Evolutionary conservation across 1,140 invertebrate genomes (phyloP).

Genomic region (Drosophila malerkotliana): DNA sequence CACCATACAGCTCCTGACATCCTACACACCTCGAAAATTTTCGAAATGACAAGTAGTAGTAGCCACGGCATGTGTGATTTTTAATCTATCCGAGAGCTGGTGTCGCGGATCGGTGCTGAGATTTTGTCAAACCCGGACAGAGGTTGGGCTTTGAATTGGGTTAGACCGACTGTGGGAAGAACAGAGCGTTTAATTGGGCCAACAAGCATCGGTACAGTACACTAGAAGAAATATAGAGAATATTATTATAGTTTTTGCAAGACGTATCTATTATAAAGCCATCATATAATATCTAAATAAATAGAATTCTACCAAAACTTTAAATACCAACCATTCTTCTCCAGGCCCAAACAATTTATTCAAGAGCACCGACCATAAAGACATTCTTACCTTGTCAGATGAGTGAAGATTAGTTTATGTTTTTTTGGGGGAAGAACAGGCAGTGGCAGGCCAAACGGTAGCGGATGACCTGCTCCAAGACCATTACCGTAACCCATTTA

Average conservation of each 20-base stretch:
- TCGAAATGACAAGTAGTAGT: slow-evolving; percentile 63
- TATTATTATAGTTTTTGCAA: too few species aligned
- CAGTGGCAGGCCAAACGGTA: slow-evolving; percentile 37
- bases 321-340: not conserved
- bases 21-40: slow-evolving; percentile 68
- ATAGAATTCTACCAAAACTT: not conserved
- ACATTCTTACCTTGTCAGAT: slow-evolving; percentile 46
- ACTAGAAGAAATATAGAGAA: not conserved
- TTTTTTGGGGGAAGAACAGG: slow-evolving; percentile 48
- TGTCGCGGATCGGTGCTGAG: slow-evolving; percentile 17
- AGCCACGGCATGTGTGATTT: slow-evolving; percentile 46
- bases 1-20: slow-evolving; percentile 8
- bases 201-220: slow-evolving; percentile 25
- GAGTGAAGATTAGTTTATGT: slow-evolving; percentile 41
- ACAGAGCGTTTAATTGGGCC: slow-evolving; percentile 56
- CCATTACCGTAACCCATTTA: slow-evolving; percentile 31
- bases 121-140: slow-evolving; percentile 10
- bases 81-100: slow-evolving; percentile 46
- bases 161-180: slow-evolving; percentile 59
- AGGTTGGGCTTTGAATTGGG: slow-evolving; percentile 52
- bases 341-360: not conserved
- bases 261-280: too few species aligned
- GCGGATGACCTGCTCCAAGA: slow-evolving; percentile 41
- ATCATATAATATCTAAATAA: too few species aligned
- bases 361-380: slow-evolving; percentile 48